phyloP scores from a whole-genome alignment of 37 sponge, comb jelly and placozoan genomes.

The Hormiphora californensis region DNA sequence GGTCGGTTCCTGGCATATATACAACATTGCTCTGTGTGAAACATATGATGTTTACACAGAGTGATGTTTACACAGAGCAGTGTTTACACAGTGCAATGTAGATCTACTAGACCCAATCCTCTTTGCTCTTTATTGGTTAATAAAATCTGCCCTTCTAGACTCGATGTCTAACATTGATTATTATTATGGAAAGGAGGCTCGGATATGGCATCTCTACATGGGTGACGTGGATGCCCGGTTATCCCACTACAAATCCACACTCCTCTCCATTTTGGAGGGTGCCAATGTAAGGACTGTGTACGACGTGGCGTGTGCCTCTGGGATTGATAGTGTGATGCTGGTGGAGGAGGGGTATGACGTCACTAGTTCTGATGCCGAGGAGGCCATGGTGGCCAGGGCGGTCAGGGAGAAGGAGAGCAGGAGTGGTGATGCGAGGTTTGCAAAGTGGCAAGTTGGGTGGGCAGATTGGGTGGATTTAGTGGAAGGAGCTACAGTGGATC shows the following conservation, averaged over 20 bases:
- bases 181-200: constrained; percentile 57
- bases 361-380: not conserved
- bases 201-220: constrained; percentile 51
- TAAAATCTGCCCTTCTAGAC: no score
- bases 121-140: no score
- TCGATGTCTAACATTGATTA: no score
- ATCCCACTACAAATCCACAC: not conserved
- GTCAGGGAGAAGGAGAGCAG: not conserved
- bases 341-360: not conserved
- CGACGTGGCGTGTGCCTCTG: constrained; percentile 58
- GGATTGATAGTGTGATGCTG: constrained; percentile 33
- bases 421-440: not conserved
- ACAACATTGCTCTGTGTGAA: no score
- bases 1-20: no score
- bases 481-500: not conserved
- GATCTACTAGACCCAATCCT: no score
- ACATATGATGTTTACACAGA: no score
- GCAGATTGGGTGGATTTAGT: not conserved
- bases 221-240: not conserved
- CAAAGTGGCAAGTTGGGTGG: not conserved
- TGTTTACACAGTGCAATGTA: no score
- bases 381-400: not conserved
- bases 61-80: no score
- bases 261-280: not conserved
- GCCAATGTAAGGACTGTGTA: constrained; percentile 11